Evolutionary conservation across 2,113 vertebrate genomes (phyloP).

Genomic region (Eonycteris spelaea): DNA sequence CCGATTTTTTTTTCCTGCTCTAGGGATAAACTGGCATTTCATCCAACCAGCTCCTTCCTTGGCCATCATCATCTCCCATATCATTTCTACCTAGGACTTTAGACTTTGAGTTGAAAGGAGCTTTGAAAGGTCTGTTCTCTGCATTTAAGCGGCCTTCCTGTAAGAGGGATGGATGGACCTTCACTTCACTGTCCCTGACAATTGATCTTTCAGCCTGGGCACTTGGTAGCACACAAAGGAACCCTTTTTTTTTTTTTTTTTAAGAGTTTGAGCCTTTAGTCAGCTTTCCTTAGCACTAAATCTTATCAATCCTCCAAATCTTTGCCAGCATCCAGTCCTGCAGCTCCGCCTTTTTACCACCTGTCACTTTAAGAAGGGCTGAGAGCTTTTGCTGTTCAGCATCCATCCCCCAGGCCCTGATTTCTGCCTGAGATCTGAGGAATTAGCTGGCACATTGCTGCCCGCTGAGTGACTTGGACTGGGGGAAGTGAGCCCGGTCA

Average conservation of each 20-base stretch:
- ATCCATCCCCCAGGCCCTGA: not conserved
- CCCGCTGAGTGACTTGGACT: not conserved
- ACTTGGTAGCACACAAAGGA: not conserved
- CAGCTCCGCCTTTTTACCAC: not conserved
- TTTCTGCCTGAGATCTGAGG: not conserved
- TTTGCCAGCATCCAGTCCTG: not conserved
- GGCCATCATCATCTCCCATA: accelerated
- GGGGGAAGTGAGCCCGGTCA: accelerated
- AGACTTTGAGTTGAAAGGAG: not conserved
- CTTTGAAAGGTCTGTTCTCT: not conserved
- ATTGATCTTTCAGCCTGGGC: not conserved
- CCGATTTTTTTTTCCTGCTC: not conserved
- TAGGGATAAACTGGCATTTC: not conserved
- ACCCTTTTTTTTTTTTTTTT: not conserved
- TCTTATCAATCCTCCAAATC: not conserved
- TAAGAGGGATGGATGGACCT: not conserved
- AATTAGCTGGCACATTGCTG: not conserved
- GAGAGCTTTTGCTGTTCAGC: not conserved
- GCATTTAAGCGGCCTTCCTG: not conserved
- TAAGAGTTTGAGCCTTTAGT: not conserved
- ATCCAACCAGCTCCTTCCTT: not conserved
- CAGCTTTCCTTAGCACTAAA: not conserved
- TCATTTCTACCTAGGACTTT: not conserved
- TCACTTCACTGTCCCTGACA: not conserved
- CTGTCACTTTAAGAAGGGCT: not conserved